Evolutionary conservation across 2,888 invertebrate species (phyloP).

Genomic region (Torymus aiolomorphi): DNA sequence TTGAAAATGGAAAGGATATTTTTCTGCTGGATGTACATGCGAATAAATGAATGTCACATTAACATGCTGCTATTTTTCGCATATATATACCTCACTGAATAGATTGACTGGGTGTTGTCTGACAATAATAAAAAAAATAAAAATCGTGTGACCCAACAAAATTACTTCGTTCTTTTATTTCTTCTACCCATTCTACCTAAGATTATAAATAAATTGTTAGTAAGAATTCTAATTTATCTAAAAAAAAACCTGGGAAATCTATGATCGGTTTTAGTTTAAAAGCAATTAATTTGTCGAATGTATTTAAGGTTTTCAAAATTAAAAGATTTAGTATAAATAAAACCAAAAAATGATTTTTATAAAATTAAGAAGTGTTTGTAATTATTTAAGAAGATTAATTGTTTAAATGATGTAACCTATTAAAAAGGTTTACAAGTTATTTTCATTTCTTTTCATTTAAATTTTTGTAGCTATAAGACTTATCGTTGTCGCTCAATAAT

Average conservation of each 20-base stretch:
- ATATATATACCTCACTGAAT: slow-evolving; percentile 48
- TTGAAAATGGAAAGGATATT: slow-evolving; percentile 44
- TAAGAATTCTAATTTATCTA: background rate
- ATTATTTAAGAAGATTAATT: slow-evolving; percentile 26
- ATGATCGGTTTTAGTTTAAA: too few species aligned
- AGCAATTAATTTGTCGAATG: too few species aligned
- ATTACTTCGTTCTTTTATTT: slow-evolving; percentile 11
- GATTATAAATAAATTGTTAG: background rate
- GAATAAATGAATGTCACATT: slow-evolving; percentile 47
- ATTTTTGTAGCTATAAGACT: too few species aligned
- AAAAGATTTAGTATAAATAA: too few species aligned
- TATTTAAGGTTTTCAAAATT: too few species aligned
- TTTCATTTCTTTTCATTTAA: too few species aligned
- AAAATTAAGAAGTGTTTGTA: too few species aligned
- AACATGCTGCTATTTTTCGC: slow-evolving; percentile 49
- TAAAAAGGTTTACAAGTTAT: too few species aligned
- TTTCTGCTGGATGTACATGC: slow-evolving; percentile 47
- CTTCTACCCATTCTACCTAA: background rate
- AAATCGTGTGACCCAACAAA: slow-evolving; percentile 66
- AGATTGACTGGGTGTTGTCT: slow-evolving; percentile 64
- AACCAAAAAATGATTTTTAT: too few species aligned
- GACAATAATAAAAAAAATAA: slow-evolving; percentile 67
- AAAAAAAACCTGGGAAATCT: too few species aligned
- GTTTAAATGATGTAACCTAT: background rate
- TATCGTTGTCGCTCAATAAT: too few species aligned